phyloP scores from a whole-genome alignment of 2,113 vertebrate genomes.

The Cynocephalus volans region DNA sequence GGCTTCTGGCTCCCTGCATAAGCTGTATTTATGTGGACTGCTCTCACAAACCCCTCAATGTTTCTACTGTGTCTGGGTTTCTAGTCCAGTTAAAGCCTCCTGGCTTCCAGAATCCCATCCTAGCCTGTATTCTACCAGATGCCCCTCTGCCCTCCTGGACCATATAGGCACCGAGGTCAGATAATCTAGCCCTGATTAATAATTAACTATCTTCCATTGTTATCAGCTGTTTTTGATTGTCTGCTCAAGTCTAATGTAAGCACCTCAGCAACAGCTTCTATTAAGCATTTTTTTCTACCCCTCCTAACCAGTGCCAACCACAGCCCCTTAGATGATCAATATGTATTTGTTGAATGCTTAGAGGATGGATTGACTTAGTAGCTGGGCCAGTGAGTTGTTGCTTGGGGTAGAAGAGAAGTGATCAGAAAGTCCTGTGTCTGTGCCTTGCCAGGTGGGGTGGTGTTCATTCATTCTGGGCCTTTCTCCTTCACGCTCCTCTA shows the following conservation, averaged over 20 bases:
- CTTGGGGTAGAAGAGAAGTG: rapidly evolving
- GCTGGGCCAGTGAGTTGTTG: background rate
- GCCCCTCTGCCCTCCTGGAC: background rate
- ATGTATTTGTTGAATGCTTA: constrained; percentile 7
- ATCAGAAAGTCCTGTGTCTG: background rate
- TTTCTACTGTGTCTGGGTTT: background rate
- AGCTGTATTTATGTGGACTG: background rate
- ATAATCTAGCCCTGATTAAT: background rate
- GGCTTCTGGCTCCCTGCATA: background rate
- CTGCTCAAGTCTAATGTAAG: background rate
- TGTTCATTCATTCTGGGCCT: background rate
- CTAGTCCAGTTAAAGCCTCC: background rate
- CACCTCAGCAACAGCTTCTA: background rate
- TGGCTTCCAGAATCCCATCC: background rate
- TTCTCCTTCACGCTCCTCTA: background rate
- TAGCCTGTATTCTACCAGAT: background rate
- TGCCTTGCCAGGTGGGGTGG: background rate
- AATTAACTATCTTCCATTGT: background rate
- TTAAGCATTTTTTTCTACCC: background rate
- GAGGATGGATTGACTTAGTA: background rate
- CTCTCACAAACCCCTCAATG: background rate
- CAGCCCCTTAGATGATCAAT: background rate
- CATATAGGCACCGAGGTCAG: no score
- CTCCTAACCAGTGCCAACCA: background rate
- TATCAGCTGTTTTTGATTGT: background rate